Conservation (phyloP, 2,888 invertebrate species). For the Drosophila neotestacea region DNA sequence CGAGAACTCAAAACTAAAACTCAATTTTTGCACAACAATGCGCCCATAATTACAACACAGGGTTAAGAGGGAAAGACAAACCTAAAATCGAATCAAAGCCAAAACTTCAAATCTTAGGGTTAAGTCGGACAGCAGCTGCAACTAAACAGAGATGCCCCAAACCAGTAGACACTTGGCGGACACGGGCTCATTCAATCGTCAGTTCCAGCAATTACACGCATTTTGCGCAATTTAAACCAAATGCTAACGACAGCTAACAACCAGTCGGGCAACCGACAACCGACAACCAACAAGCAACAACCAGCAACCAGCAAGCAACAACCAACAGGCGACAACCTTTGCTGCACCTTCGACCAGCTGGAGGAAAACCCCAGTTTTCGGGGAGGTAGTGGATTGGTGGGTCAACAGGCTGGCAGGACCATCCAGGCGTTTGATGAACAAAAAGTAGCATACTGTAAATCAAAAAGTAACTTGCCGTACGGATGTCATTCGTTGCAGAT, state of each 20-base stretch:
- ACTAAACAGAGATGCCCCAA: constrained; percentile 35
- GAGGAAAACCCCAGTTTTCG: constrained; percentile 27
- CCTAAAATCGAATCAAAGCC: constrained; percentile 68
- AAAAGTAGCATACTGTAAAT: constrained; percentile 81
- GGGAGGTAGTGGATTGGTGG: not conserved
- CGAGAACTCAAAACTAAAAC: constrained; percentile 50
- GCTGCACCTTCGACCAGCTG: constrained; percentile 72
- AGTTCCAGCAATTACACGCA: constrained; percentile 81
- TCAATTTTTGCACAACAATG: constrained; percentile 78
- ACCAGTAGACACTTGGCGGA: constrained; percentile 26
- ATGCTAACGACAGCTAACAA: constrained; percentile 80
- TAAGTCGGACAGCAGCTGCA: constrained; percentile 47
- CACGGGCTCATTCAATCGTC: constrained; percentile 78
- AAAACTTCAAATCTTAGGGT: constrained; percentile 70
- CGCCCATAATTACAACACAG: constrained; percentile 68
- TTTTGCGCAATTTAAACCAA: constrained; percentile 81
- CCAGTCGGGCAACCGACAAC: constrained; percentile 71
- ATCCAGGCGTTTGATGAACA: constrained; percentile 75
- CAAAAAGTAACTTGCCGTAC: constrained; percentile 81
- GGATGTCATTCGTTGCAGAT: constrained; percentile 81
- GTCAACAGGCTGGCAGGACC: constrained; percentile 37
- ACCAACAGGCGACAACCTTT: constrained; percentile 65
- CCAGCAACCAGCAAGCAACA: constrained; percentile 39
- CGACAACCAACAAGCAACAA: constrained; percentile 60
- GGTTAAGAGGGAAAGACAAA: constrained; percentile 16